A percentile compares a stretch with the other conserved stretches of the same genome.
phyloP scores from a whole-genome alignment of 2,797 vertebrate genomes.

The Eospalax fontanierii region DNA sequence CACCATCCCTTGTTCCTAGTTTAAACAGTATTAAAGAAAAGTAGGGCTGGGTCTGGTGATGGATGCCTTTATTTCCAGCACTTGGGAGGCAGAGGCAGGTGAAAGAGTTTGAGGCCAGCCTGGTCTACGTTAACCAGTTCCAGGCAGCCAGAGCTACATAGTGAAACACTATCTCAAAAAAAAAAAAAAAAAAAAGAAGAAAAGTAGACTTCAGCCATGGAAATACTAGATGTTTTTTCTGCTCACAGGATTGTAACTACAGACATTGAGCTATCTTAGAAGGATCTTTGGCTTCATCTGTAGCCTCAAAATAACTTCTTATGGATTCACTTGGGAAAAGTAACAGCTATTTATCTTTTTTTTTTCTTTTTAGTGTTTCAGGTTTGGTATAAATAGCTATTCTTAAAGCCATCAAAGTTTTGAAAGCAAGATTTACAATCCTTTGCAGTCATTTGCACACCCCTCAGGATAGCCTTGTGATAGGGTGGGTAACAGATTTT shows the following conservation, averaged over 20 bases:
- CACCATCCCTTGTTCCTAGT: constrained; percentile 37
- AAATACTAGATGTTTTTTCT: constrained; percentile 39
- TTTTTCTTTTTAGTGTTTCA: constrained; percentile 67
- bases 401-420: constrained; percentile 71
- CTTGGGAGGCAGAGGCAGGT: not conserved
- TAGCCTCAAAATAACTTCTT: constrained; percentile 67
- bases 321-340: constrained; percentile 68
- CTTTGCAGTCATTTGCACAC: constrained; percentile 15
- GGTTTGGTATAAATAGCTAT: constrained; percentile 68
- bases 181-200: no score
- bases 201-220: constrained; percentile 49
- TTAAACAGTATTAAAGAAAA: constrained; percentile 67
- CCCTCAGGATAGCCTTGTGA: constrained; percentile 62
- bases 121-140: not conserved
- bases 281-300: constrained; percentile 27
- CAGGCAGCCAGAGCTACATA: not conserved
- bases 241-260: constrained; percentile 49
- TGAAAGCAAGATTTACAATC: constrained; percentile 57
- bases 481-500: constrained; percentile 21
- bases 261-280: constrained; percentile 49
- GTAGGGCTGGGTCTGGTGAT: not conserved
- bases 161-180: not conserved
- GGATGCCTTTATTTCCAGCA: not conserved
- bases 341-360: constrained; percentile 54
- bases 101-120: not conserved